Evolutionary conservation across 2,113 vertebrate species (phyloP), one percentile per base, ranked within the genome.

Genomic region (Cryptoleucopteryx plumbea): DNA sequence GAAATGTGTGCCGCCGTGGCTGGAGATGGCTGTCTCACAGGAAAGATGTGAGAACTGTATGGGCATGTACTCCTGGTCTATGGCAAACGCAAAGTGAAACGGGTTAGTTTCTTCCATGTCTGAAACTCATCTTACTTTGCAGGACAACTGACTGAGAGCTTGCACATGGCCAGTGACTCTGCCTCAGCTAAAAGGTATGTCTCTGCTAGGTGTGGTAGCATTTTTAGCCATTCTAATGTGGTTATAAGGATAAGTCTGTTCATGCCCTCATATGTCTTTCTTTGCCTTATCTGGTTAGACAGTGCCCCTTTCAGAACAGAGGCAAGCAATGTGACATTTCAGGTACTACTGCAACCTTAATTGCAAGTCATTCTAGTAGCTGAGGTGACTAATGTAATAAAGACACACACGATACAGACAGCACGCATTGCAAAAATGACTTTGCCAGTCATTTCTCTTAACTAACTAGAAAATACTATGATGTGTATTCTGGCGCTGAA

Each of bases 321-420:
- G 70, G 62, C 86, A 82, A 87, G 86, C 74, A 82, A 89, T 85
- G 93, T 91, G 89, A 92, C 86, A 91, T 94, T 94, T 96, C 95
- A 87, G 81, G 94, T 87, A 82, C 86, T 89, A 32, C 93, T 73
- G 70, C 91, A 93, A 80, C 77, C 81, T 85, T 77, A 87, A 90
- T 68, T 81, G 68, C 89, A 55, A 92, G 78, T 87, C 89, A 80
- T 94, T 82, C 86, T 50, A 63, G 91, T 71, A 91, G 84, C 78
- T 58, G 81, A 75, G 84, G 68, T 94, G 91, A 90, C 73, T 89
- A 82, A 93, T 6, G 34, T 29, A 55, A 38, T 58, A 90, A 62
- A 87, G 42, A 82, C 48, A 55, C 72, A 71, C 79, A 71, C 0
- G 61, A 27, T 68, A 87, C 66, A 74, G 88, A 77, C 74, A 88